Evolutionary conservation across 1,140 invertebrate species (phyloP).

Genomic region (Drosophila funebris): DNA sequence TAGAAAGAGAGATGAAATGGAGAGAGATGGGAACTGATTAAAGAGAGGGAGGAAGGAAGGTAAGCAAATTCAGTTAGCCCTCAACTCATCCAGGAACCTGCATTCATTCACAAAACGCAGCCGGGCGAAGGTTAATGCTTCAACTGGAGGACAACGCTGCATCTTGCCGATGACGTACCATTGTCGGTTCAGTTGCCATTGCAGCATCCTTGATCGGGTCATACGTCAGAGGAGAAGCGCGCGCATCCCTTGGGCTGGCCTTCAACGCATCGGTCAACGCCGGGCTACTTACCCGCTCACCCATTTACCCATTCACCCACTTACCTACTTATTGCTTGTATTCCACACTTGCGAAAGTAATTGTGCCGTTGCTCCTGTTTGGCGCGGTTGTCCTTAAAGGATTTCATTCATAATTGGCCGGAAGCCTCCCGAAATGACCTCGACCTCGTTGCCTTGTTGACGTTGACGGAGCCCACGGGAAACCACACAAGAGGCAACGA

Average conservation of each 20-base stretch:
- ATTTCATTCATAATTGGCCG: conserved; percentile 76
- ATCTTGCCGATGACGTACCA: conserved; percentile 60
- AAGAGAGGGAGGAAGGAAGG: neutral
- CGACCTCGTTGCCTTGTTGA: conserved; percentile 46
- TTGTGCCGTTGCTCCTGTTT: conserved; percentile 13
- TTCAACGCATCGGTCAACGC: conserved; percentile 32
- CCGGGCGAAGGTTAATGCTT: conserved; percentile 69
- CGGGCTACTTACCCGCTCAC: neutral
- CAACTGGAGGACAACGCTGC: conserved; percentile 51
- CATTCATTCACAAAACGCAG: conserved; percentile 65
- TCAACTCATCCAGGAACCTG: conserved; percentile 1
- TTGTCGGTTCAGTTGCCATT: conserved; percentile 11
- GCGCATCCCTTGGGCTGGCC: conserved; percentile 37
- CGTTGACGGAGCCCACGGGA: conserved; percentile 47
- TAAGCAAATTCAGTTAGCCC: neutral
- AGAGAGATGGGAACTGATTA: too few species aligned
- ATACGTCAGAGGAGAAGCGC: conserved; percentile 46
- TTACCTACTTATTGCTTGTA: neutral
- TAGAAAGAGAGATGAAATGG: neutral
- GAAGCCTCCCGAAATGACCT: conserved; percentile 50
- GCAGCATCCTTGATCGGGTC: conserved; percentile 63
- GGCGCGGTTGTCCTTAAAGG: conserved; percentile 37
- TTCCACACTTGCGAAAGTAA: neutral
- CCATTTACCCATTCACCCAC: neutral
- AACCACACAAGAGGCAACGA: conserved; percentile 17